Base-by-base conservation (phyloP, 2,888 invertebrate genomes). In the Oeneis ivallda region DNA sequence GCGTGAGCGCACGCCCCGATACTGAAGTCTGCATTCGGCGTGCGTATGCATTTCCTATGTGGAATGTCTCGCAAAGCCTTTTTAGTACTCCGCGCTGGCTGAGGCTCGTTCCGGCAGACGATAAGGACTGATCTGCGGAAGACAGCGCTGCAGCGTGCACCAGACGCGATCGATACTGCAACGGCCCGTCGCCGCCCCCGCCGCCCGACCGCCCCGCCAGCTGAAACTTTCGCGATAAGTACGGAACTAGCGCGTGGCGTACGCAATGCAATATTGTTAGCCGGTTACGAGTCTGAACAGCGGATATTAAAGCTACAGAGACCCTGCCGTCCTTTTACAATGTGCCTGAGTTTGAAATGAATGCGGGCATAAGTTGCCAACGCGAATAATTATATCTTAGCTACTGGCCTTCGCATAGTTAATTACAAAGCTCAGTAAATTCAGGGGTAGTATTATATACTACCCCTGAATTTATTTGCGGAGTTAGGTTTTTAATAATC, bases 181-280 rank as follows among this genome's bases (percentile, higher is more conserved):
- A 80, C 80, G 84, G 82, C 71, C 69, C 71, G 67, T 72, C 72
- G 68, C 67, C 73, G 72, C 70, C 72, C 70, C 70, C 39, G 26
- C 66, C 66, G 45, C 65, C 68, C 68, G 39, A 65, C 76, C 11
- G 26, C 1, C 49, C 58, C 73, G 73, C 41, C 77, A 85, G 85
- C 89, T 89, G 90, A 89, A 92, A 92, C 84, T 92, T 92, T 90
- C 84, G 87, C 88, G 90, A 90, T 90, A 91, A 91, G 90, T 92
- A 89, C 87, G 83, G 85, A 90, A 90, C 89, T 89, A 91, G 86
- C 91, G 91, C 89, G 91, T 89, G 85, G 84, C 82, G 88, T 89
- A 92, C 91, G 91, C 91, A 91, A 89, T 84, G 89, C 91, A 91
- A 92, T 91, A 92, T 90, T 90, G 91, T 91, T 90, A 89, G 88